Evolutionary conservation across 2,113 vertebrate species (phyloP), one percentile per base, ranked within the genome.

Genomic region (Onychostruthus taczanowskii): DNA sequence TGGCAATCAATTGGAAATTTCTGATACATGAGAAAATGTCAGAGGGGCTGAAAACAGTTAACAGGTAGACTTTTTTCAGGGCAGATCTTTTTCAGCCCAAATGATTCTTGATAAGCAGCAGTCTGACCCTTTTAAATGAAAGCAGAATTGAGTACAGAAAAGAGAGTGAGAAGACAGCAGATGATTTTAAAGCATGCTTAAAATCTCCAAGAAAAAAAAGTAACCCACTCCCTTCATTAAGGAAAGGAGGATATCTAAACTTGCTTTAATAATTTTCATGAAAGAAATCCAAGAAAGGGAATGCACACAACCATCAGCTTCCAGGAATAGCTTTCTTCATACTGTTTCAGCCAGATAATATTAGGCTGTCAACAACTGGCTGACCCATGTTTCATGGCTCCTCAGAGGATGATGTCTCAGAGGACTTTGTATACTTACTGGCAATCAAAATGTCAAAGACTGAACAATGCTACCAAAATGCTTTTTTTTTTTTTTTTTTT

Each of bases 401-500:
- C 39, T 73, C 67, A 53, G 43, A 88, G 58, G 43, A 43, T 10
- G 24, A 30, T 22, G 50, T 46, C 55, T 75, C 27, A 62, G 28
- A 77, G 67, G 91, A 63, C 44, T 63, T 76, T 30, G 26, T 75
- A 66, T 74, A 44, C 50, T 91, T 89, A 75, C 41, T 56, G 31
- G 64, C 93, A 96, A 83, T 74, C 82, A 95, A 87, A 95, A 89
- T 43, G 79, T 64, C 50, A 89, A 78, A 85, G 44, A 82, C 47
- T 75, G 59, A 89, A 87, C 43, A 92, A 44, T 76, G 30, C 55
- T 88, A 53, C 37, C 79, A 84, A 92, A 89, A 53, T 0, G 2
- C 7, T 56, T 30, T 1, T 37, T 37, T 37, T 9, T 37, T 37
- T 37, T 37, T 37, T 37, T 37, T 37, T 9, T 41, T 12, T 41